Conservation (phyloP, 2,888 invertebrate genomes). For the Eupithecia inturbata region DNA sequence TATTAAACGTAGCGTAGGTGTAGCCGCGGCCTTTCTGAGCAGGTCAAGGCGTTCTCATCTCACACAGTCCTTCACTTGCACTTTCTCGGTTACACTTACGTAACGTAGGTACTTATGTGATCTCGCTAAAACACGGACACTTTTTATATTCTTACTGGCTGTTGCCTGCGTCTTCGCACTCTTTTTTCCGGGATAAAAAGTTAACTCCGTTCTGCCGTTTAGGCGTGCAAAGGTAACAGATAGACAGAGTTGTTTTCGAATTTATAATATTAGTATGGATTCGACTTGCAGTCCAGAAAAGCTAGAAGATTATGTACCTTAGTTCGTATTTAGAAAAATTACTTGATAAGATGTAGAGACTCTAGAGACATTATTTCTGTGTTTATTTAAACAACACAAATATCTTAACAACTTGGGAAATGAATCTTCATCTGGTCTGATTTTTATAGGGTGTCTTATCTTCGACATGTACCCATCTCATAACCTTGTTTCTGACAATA, state of each 20-base stretch:
- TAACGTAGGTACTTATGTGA: no score
- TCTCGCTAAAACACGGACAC: constrained; percentile 9
- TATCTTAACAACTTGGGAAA: neutral
- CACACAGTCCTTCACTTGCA: constrained; percentile 28
- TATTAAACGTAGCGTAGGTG: constrained; percentile 8
- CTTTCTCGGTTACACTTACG: constrained; percentile 20
- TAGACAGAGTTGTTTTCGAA: no score
- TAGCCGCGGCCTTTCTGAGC: constrained; percentile 22
- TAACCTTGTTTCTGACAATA: no score
- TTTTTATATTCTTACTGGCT: neutral
- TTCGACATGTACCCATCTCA: no score
- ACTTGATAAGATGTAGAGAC: neutral
- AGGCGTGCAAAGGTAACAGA: no score
- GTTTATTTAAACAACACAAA: neutral
- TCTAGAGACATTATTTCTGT: neutral
- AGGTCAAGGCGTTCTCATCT: constrained; percentile 33
- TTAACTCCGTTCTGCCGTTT: no score
- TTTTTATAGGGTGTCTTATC: neutral
- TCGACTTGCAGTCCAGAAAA: neutral
- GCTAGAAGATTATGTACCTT: neutral
- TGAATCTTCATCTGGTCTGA: neutral
- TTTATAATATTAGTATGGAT: no score
- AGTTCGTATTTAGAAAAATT: neutral
- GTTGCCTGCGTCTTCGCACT: no score
- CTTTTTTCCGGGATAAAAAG: no score